Percentiles rank a stretch among this genome's conserved stretches.
phyloP scores from a whole-genome alignment of 2,113 vertebrate genomes.

The Tamias sibiricus region DNA sequence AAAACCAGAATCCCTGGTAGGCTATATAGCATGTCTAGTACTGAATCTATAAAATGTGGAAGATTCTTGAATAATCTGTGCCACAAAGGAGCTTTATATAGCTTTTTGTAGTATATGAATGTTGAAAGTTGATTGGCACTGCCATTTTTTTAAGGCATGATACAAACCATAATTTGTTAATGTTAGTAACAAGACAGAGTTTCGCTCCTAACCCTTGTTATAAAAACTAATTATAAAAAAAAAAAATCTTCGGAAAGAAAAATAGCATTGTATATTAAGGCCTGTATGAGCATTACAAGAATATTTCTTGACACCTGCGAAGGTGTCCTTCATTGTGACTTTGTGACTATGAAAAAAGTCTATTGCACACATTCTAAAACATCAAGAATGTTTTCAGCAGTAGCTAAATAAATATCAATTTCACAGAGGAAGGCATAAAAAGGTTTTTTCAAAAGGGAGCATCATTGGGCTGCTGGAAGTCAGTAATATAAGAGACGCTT shows the following conservation, averaged over 20 bases:
- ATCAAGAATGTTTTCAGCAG: not conserved
- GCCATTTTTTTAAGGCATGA: not conserved
- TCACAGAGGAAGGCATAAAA: conserved; percentile 4
- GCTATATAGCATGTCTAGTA: not conserved
- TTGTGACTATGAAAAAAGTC: not conserved
- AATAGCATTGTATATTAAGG: not conserved
- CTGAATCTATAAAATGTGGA: not conserved
- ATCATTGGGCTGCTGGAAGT: not conserved
- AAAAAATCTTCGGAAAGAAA: not conserved
- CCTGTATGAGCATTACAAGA: not conserved
- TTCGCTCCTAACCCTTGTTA: not conserved
- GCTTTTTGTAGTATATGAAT: not conserved
- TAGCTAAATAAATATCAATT: not conserved
- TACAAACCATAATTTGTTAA: not conserved
- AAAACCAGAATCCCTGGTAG: not conserved
- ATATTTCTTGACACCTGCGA: not conserved
- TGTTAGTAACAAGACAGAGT: not conserved
- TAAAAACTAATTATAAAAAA: not conserved
- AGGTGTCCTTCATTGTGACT: not conserved
- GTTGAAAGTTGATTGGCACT: not conserved
- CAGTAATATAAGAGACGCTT: not conserved
- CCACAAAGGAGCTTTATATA: not conserved
- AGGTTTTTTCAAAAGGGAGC: not conserved
- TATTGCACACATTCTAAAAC: not conserved
- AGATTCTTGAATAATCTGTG: not conserved